Percentiles rank a stretch among this genome's conserved stretches.
These are phyloP conservation scores for Eidolon helvum DNA, from an alignment of 2,113 vertebrate species.

Conservation along the genomic window DNA sequence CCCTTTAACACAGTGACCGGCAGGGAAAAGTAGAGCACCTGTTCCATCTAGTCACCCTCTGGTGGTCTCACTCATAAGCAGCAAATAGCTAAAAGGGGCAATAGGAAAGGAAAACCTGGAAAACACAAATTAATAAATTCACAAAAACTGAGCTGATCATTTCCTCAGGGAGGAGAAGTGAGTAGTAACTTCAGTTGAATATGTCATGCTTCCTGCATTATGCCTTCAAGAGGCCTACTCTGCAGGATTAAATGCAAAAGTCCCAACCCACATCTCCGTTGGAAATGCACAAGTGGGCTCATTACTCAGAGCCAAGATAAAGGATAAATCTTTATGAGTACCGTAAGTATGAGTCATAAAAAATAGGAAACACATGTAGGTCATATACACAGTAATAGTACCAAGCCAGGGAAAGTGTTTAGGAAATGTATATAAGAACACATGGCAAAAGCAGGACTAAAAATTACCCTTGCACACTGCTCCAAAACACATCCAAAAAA, in stretches of 20 bases:
- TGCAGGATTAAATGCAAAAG: slow-evolving; percentile 53
- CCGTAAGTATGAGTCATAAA: slow-evolving; percentile 78
- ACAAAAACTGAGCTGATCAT: neutral
- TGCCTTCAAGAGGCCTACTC: neutral
- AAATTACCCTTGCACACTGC: neutral
- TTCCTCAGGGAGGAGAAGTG: neutral
- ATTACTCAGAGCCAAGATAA: slow-evolving; percentile 75
- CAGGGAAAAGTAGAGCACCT: neutral
- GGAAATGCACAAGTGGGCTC: slow-evolving; percentile 67
- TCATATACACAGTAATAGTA: slow-evolving; percentile 41
- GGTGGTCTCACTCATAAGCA: neutral
- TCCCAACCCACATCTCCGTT: slow-evolving; percentile 65
- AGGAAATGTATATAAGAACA: slow-evolving; percentile 57
- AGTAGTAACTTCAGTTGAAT: neutral
- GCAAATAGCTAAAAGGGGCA: neutral
- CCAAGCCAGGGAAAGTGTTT: slow-evolving; percentile 53
- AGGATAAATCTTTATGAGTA: slow-evolving; percentile 74
- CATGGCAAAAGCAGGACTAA: neutral
- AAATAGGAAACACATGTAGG: slow-evolving; percentile 74
- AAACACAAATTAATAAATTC: neutral
- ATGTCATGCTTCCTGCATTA: neutral
- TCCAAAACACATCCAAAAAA: neutral
- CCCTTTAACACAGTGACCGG: neutral
- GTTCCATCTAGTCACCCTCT: neutral
- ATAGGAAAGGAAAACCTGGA: neutral